Evolutionary conservation across 2,888 invertebrate genomes (phyloP), one percentile per base, ranked within the genome.

Genomic region (Caenorhabditis sp.): DNA sequence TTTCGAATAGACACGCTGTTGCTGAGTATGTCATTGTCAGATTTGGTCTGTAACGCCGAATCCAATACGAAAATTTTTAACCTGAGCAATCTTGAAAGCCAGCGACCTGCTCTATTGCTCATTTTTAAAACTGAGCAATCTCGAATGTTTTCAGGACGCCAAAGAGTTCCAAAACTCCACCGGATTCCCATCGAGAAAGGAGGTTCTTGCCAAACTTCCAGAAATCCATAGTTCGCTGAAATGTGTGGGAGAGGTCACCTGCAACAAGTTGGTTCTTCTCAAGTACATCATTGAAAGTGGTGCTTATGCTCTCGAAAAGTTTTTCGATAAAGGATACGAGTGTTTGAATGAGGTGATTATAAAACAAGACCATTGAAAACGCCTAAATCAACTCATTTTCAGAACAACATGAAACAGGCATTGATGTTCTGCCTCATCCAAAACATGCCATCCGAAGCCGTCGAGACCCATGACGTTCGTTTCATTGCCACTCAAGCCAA

Each of bases 301-400:
- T 7, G 38, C 26, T 2, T 68, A 68, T n/a, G 35, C 68, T n/a
- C 8, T 38, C 16, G 68, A 68, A 24, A 31, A 68, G 8, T 24
- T 54, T 24, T 54, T 22, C 16, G 38, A 24, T 14, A 41, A n/a
- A 54, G 68, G 68, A 38, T 54, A 24, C 24, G 38, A 14, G 8
- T 68, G 68, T 31, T 38, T 68, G 24, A 16, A 68, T 54, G 38
- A 68, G 64, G 64, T 68, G 22, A n/a, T n/a, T n/a, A n/a, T n/a
- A n/a, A n/a, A n/a, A n/a, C n/a, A n/a, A n/a, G n/a, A n/a, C n/a
- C n/a, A n/a, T n/a, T n/a, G n/a, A n/a, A n/a, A n/a, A n/a, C n/a
- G n/a, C n/a, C n/a, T n/a, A n/a, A n/a, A n/a, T n/a, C n/a, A n/a
- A 58, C 12, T 16, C 2, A n/a, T 19, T 24, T 64, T 64, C 51